These are phyloP conservation scores for Acestrorhynchus altus DNA, from an alignment of 2,797 vertebrate species.

Conservation along the genomic window DNA sequence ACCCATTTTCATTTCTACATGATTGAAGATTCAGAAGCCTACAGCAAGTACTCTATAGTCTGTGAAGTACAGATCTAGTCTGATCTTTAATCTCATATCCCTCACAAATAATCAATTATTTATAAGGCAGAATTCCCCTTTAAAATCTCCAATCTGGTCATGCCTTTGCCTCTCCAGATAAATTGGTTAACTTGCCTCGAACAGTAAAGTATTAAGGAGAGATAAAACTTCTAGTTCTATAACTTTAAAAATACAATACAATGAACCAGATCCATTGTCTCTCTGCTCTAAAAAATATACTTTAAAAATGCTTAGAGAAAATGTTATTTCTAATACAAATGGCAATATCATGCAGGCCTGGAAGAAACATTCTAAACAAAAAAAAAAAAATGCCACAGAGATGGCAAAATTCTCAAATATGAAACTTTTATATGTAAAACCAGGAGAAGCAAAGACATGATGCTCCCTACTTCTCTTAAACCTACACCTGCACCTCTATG, in stretches of 20 bases:
- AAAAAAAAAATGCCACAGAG: too few species aligned
- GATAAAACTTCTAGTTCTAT: too few species aligned
- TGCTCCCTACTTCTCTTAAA: neutral
- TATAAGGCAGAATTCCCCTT: slow-evolving; percentile 21
- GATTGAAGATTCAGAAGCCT: neutral
- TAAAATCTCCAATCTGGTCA: slow-evolving; percentile 16
- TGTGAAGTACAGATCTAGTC: slow-evolving; percentile 1
- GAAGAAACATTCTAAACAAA: slow-evolving; percentile 3
- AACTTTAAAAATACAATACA: too few species aligned
- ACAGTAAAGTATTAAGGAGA: neutral
- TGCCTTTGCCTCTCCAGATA: slow-evolving; percentile 50
- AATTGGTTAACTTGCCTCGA: neutral
- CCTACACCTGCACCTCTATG: slow-evolving; percentile 14
- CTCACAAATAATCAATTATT: too few species aligned
- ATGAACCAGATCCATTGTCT: too few species aligned
- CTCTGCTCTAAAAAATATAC: too few species aligned
- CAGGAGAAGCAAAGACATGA: slow-evolving; percentile 53
- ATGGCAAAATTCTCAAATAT: neutral
- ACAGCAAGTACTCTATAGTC: neutral
- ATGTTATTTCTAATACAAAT: too few species aligned
- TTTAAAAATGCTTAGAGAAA: too few species aligned
- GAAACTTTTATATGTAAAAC: neutral
- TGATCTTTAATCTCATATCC: neutral
- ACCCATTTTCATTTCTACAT: neutral
- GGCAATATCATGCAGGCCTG: too few species aligned